Evolutionary conservation across 2,888 invertebrate species (phyloP).

Genomic region (Exocentrus adspersus): DNA sequence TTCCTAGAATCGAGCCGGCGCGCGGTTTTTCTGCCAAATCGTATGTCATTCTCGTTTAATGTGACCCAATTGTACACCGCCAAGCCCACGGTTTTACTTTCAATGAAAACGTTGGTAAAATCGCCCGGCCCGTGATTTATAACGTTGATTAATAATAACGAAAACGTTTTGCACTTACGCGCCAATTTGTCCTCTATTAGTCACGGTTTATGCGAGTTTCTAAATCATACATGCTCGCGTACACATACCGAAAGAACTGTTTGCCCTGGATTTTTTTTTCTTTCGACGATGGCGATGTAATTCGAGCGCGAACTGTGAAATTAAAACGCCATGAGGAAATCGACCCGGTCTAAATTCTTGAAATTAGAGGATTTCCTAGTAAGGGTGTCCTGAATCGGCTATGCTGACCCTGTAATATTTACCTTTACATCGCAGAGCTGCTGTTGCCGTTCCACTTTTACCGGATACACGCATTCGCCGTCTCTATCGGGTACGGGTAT

Average conservation of each 20-base stretch:
- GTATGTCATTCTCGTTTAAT: constrained; percentile 43
- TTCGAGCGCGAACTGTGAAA: too few relatives aligned
- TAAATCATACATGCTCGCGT: not conserved
- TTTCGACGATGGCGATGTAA: too few relatives aligned
- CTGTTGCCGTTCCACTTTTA: constrained; percentile 45
- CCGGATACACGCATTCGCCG: constrained; percentile 40
- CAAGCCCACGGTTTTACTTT: constrained; percentile 46
- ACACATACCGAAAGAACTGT: too few relatives aligned
- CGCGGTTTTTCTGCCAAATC: constrained; percentile 44
- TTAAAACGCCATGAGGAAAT: too few relatives aligned
- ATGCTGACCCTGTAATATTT: constrained; percentile 40
- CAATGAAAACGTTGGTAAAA: constrained; percentile 37
- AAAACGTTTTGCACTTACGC: constrained; percentile 1
- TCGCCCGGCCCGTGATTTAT: constrained; percentile 30
- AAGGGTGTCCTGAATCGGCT: not conserved
- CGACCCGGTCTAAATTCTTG: too few relatives aligned
- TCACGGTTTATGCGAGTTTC: not conserved
- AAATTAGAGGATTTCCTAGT: too few relatives aligned
- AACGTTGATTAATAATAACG: constrained; percentile 18
- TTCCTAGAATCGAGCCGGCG: constrained; percentile 2
- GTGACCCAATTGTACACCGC: constrained; percentile 42
- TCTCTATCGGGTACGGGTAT: constrained; percentile 11
- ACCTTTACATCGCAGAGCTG: constrained; percentile 31
- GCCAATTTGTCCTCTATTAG: not conserved
- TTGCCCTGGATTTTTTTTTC: too few relatives aligned